A percentile compares a stretch with the other conserved stretches of the same genome.
Conservation (phyloP, 2,113 vertebrate species). For the Apodemus speciosus region DNA sequence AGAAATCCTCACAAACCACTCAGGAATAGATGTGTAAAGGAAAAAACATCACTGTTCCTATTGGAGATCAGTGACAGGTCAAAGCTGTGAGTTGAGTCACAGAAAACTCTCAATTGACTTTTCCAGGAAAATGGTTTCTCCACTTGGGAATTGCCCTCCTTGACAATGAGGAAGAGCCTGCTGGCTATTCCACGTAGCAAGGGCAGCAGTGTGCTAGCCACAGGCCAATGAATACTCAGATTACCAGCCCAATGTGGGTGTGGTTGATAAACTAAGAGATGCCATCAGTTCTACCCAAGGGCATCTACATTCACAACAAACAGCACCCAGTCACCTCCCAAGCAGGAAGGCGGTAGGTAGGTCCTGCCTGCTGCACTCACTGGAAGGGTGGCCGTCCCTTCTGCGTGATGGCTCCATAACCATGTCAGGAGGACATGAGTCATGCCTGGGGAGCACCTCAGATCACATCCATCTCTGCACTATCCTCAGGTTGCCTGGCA, state of each 20-base stretch:
- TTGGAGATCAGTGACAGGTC: neutral
- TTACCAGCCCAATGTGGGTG: neutral
- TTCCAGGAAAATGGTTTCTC: neutral
- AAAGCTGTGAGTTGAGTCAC: neutral
- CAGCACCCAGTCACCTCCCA: neutral
- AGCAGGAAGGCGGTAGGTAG: neutral
- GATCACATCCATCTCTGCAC: neutral
- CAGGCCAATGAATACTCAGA: neutral
- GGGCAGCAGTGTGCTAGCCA: neutral
- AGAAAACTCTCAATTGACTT: neutral
- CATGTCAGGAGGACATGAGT: neutral
- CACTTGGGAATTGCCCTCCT: neutral
- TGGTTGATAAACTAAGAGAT: neutral
- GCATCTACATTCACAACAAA: neutral
- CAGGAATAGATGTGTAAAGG: neutral
- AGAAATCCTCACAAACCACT: neutral
- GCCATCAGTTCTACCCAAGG: neutral
- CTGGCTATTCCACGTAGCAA: neutral
- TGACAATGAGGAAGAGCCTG: neutral
- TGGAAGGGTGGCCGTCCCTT: neutral
- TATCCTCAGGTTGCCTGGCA: neutral
- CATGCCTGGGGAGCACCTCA: neutral
- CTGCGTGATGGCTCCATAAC: neutral
- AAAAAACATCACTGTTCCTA: neutral
- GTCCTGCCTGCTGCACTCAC: neutral